These are phyloP conservation scores for Lottia scabra DNA, from an alignment of 2,888 invertebrate genomes.

Conservation along the genomic window DNA sequence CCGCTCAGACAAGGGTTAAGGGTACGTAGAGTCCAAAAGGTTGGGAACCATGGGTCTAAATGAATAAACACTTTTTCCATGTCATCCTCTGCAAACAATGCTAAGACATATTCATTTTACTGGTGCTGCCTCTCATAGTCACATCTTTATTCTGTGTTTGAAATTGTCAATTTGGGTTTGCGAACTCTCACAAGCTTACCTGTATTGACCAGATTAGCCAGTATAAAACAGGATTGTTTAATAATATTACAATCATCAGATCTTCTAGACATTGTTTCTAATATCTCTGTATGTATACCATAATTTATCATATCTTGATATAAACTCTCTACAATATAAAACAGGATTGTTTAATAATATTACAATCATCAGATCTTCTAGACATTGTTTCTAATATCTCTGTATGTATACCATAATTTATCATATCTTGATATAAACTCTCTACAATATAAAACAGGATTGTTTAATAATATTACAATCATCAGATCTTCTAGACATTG, in stretches of 20 bases:
- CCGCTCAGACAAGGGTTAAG: too few species aligned
- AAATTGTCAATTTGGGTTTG: too few species aligned
- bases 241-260: conserved; percentile 39
- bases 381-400: conserved; percentile 49
- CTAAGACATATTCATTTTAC: too few species aligned
- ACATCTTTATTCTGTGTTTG: too few species aligned
- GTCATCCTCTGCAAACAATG: too few species aligned
- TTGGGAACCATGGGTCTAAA: too few species aligned
- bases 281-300: conserved; percentile 34
- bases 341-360: conserved; percentile 27
- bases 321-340: conserved; percentile 26
- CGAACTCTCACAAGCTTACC: conserved; percentile 23
- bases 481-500: conserved; percentile 46
- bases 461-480: conserved; percentile 36
- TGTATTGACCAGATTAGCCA: conserved; percentile 45
- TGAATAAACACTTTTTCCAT: too few species aligned
- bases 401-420: conserved; percentile 27
- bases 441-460: conserved; percentile 17
- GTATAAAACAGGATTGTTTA: conserved; percentile 49
- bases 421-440: conserved; percentile 25
- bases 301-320: conserved; percentile 25
- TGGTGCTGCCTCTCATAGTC: too few species aligned
- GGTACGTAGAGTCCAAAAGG: too few species aligned
- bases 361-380: conserved; percentile 37
- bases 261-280: conserved; percentile 49